Evolutionary conservation across 2,888 invertebrate species (phyloP).

Genomic region (Ceraclea dissimilis): DNA sequence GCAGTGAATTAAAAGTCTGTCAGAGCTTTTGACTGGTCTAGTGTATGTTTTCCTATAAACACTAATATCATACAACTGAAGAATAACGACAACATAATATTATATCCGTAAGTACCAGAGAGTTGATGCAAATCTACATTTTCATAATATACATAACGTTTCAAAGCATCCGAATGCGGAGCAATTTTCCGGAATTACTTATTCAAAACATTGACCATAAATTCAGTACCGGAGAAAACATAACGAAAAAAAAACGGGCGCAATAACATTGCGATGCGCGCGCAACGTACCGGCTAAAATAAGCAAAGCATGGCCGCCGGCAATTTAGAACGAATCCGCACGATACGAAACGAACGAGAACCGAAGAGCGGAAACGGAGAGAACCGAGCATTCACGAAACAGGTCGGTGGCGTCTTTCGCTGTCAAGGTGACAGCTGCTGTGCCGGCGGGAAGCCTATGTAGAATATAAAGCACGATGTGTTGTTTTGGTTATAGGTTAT

Average conservation of each 20-base stretch:
- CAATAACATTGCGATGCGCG: conserved; percentile 25
- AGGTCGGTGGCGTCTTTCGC: conserved; percentile 27
- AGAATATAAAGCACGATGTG: too few species aligned
- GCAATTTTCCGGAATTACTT: background rate
- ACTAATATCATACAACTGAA: too few species aligned
- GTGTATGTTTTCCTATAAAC: too few species aligned
- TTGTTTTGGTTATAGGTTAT: too few species aligned
- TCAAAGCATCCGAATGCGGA: too few species aligned
- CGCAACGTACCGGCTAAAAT: conserved; percentile 14
- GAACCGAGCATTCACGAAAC: conserved; percentile 19
- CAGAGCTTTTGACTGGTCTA: too few species aligned
- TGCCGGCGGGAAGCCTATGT: conserved; percentile 16
- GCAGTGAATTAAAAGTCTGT: too few species aligned
- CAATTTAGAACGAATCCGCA: background rate
- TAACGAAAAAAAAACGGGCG: conserved; percentile 1
- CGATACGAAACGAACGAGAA: conserved; percentile 1
- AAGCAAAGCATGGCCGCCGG: conserved; percentile 15
- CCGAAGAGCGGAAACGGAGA: conserved; percentile 2
- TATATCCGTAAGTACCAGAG: too few species aligned
- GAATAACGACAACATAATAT: too few species aligned
- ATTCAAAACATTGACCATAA: background rate
- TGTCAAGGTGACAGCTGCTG: conserved; percentile 27
- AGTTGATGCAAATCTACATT: too few species aligned
- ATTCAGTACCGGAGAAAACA: background rate
- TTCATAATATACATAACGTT: too few species aligned